Base-by-base conservation (phyloP, 1,140 invertebrate genomes). In the Drosophila kikkawai region DNA sequence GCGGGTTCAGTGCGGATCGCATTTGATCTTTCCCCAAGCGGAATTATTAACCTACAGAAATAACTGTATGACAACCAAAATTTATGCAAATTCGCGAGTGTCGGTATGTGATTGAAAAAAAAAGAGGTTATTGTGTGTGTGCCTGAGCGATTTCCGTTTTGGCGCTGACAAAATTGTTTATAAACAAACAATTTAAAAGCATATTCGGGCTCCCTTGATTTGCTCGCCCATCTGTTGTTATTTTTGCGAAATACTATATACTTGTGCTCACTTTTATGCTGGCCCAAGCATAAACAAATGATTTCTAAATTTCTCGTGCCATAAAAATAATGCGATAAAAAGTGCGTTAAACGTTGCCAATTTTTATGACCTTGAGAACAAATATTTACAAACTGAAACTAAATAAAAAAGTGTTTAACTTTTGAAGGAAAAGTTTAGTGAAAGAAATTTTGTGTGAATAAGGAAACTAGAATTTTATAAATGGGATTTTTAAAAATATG, bases 91-190 rank as follows among this genome's bases (percentile, higher is more conserved):
- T 82, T 77, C 55, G 26, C 22, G 44, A 7, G 37, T 50, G 34
- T 56, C 66, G 39, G 50, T 48, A 26, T 73, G 68, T 70, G 50
- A 36, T 44, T 76, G 22, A 37, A 36, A 22, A 41, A 67, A 32
- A 34, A 29, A 34, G 3, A 44, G 41, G 9, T 4, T 22, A 53
- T 42, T 55, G 59, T 55, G 63, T 70, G 45, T 70, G 51, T 60
- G 44, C 41, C 45, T 68, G 48, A 68, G 58, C 26, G 41, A 86
- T 86, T 77, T 88, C 84, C 80, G 84, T 55, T 87, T 53, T 7
- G 37, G 4, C 17, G 42, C 47, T 56, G 64, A 36, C 26, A 59
- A 44, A 73, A 68, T 53, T 82, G 57, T 80, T 69, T 77, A 77
- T 82, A 88, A 86, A 88, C 71, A 83, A 74, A 67, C 55, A 60